phyloP scores from a whole-genome alignment of 2,797 vertebrate species.

The Sebastes hubbsi region DNA sequence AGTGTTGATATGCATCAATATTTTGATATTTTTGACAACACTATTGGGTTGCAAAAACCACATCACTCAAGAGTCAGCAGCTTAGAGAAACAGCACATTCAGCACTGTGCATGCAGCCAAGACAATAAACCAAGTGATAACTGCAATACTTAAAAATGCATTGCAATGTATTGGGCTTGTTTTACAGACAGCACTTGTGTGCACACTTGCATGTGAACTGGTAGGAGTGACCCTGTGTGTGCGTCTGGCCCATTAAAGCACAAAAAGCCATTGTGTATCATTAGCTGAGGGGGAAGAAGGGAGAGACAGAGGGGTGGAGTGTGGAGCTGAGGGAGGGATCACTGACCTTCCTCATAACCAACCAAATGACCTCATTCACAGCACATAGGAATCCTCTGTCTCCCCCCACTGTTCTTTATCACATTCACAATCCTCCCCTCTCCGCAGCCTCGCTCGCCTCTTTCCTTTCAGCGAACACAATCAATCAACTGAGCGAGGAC shows the following conservation, averaged over 20 bases:
- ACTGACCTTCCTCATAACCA: constrained; percentile 70
- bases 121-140: constrained; percentile 10
- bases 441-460: constrained; percentile 35
- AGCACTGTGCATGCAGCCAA: background rate
- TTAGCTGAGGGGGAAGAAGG: constrained; percentile 48
- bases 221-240: constrained; percentile 54
- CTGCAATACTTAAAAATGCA: constrained; percentile 11
- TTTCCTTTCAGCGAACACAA: constrained; percentile 63
- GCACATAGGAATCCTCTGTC: constrained; percentile 73
- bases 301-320: constrained; percentile 49
- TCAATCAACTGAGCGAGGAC: constrained; percentile 60
- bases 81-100: background rate
- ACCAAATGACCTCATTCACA: constrained; percentile 84
- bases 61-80: background rate
- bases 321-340: constrained; percentile 58
- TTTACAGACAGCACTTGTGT: constrained; percentile 46
- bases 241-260: constrained; percentile 63
- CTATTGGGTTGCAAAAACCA: background rate
- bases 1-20: too few relatives aligned
- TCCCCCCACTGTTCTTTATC: constrained; percentile 60
- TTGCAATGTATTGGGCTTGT: background rate
- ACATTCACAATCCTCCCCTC: constrained; percentile 48
- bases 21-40: too few relatives aligned
- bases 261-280: constrained; percentile 76
- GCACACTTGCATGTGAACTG: constrained; percentile 34